A percentile compares a stretch with the other conserved stretches of the same genome.
These are phyloP conservation scores for Syritta pipiens DNA, from an alignment of 2,888 invertebrate species.

Conservation along the genomic window DNA sequence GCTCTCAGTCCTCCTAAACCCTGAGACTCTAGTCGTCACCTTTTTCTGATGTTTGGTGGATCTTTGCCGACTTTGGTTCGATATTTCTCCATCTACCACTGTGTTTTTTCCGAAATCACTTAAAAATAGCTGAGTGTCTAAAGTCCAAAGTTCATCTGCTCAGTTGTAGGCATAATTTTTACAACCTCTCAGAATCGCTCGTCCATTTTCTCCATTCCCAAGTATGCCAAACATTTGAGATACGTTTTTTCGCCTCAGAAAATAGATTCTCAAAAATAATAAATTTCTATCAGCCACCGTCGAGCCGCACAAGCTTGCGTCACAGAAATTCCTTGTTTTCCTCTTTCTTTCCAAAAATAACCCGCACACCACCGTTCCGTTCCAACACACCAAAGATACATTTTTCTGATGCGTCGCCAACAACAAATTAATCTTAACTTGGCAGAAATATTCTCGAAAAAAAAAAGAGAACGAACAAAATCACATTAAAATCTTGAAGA, in stretches of 20 bases:
- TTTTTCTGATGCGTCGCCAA: slow-evolving; percentile 15
- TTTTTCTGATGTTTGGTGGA: no score
- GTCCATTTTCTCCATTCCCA: no score
- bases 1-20: no score
- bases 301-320: slow-evolving; percentile 24
- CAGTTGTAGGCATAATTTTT: no score
- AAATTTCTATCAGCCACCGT: slow-evolving; percentile 35
- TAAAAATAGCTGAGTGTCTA: no score
- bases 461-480: slow-evolving; percentile 5
- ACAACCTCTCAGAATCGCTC: no score
- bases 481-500: slow-evolving; percentile 49
- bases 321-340: slow-evolving; percentile 56
- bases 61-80: no score
- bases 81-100: no score
- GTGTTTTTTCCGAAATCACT: no score
- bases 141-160: no score
- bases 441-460: slow-evolving; percentile 7
- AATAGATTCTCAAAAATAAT: slow-evolving; percentile 28
- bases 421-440: slow-evolving; percentile 49
- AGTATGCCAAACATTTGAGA: no score
- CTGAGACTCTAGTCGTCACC: no score
- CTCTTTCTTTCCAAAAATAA: slow-evolving; percentile 39
- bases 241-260: slow-evolving; percentile 15
- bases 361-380: background rate
- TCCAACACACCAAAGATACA: background rate